phyloP scores from a whole-genome alignment of 1,140 invertebrate genomes.

The Meloidogyne chitwoodi region DNA sequence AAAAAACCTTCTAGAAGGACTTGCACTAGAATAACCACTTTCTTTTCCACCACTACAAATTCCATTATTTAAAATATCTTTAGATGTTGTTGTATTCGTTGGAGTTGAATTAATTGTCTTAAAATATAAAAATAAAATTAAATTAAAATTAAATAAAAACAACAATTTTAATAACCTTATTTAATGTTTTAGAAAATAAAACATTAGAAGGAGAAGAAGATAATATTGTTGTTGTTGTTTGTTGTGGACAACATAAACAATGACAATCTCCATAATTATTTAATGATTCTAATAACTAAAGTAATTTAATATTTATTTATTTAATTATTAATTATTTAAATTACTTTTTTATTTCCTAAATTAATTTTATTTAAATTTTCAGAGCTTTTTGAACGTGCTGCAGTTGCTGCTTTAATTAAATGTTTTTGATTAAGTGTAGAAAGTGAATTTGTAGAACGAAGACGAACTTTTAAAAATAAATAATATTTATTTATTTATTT shows the following conservation, averaged over 20 bases:
- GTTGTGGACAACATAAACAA: background rate
- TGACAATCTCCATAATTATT: background rate
- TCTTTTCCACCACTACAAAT: background rate
- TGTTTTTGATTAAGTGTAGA: conserved; percentile 56
- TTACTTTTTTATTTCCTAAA: background rate
- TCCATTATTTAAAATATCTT: conserved; percentile 2
- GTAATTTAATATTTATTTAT: background rate
- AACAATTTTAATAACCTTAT: background rate
- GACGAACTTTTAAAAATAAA: background rate
- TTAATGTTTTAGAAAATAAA: background rate
- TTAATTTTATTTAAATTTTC: conserved; percentile 50
- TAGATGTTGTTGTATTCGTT: background rate
- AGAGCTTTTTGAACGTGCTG: conserved; percentile 46
- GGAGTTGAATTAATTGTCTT: background rate
- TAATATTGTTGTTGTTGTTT: background rate
- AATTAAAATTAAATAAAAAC: too few relatives aligned
- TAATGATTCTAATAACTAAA: background rate
- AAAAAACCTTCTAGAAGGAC: conserved; percentile 2
- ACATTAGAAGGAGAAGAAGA: background rate
- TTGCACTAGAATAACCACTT: conserved; percentile 14
- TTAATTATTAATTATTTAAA: background rate
- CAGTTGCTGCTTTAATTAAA: conserved; percentile 40
- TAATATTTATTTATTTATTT: background rate
- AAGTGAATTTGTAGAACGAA: conserved; percentile 51
- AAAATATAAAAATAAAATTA: too few relatives aligned